Conservation (phyloP, 2,888 invertebrate genomes). For the Drosophila parthenogenetica region DNA sequence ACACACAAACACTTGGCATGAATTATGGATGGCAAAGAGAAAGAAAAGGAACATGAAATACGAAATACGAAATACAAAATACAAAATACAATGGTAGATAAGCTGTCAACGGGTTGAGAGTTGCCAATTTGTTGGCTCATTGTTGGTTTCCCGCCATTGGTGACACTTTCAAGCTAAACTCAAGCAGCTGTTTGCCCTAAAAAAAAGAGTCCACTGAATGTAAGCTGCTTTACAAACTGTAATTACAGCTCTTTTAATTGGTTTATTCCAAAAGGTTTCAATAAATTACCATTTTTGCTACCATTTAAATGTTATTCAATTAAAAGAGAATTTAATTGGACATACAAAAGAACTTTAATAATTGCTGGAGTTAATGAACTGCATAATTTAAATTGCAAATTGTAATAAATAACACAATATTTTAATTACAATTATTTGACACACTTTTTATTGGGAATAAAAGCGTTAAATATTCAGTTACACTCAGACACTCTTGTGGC, state of each 20-base stretch:
- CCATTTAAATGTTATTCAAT: too few relatives aligned
- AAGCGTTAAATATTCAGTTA: too few relatives aligned
- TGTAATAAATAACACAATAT: too few relatives aligned
- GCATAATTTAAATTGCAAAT: too few relatives aligned
- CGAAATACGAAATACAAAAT: conserved; percentile 14
- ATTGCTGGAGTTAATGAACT: too few relatives aligned
- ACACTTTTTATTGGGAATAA: too few relatives aligned
- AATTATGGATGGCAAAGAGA: conserved; percentile 46
- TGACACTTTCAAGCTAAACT: conserved; percentile 9
- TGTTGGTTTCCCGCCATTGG: conserved; percentile 41
- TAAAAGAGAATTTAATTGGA: too few relatives aligned
- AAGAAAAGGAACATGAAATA: conserved; percentile 11
- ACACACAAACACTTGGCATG: conserved; percentile 55
- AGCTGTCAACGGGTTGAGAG: conserved; percentile 58
- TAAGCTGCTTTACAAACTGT: background rate
- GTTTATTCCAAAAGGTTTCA: too few relatives aligned
- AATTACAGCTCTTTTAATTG: background rate
- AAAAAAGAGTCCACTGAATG: conserved; percentile 1
- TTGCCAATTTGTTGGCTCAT: conserved; percentile 59
- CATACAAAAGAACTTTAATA: too few relatives aligned
- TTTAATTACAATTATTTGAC: too few relatives aligned
- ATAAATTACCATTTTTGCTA: too few relatives aligned
- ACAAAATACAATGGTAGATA: conserved; percentile 43
- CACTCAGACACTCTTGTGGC: rapidly evolving
- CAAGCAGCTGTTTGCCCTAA: background rate